Base-by-base conservation (phyloP, 2,888 invertebrate species). In the Ichneumoninae sp. region DNA sequence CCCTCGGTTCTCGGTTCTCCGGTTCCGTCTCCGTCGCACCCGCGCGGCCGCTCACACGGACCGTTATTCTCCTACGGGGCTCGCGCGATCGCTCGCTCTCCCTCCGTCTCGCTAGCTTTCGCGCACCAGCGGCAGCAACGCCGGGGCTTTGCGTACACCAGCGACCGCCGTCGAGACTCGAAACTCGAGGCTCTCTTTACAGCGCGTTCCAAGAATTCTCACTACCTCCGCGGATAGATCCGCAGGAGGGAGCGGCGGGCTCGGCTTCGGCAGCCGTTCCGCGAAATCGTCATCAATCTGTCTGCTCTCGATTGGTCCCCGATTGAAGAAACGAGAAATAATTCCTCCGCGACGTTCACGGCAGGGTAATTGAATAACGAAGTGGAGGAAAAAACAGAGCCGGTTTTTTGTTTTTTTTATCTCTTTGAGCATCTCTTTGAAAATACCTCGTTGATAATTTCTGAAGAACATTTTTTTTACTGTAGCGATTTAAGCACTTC, bases 231-330 rank as follows among this genome's bases (percentile, higher is more conserved):
- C 69, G 40, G 71, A 75, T 78, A 82, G 22, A 78, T 57, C 54
- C 19, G 4, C 3, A 44, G 54, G 50, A 60, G 33, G 36, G 26
- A 6, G 16, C 19, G 52, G 22, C 16, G n/a, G 54, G 22, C 33
- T 47, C 44, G 60, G 44, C 26, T 57, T 26, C 22, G 30, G 44
- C n/a, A 47, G 36, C 47, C 40, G 44, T 70, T 81, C 70, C 54
- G 19, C 80, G 75, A 75, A 75, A 81, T 81, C 69, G 66, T 82
- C 82, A 78, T 82, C 74, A 79, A 83, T 74, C 82, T 69, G 79
- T 83, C 79, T 36, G 62, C 47, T 54, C 40, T 40, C 74, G 79
- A 83, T 79, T 79, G 79, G 74, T 83, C 79, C n/a, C 16, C 54
- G 40, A 50, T 65, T n/a, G 52, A n/a, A 62, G 33, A 30, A 62